A percentile compares a stretch with the other conserved stretches of the same genome.
phyloP scores from a whole-genome alignment of 2,888 invertebrate genomes.

The Sminthurinus aureus region DNA sequence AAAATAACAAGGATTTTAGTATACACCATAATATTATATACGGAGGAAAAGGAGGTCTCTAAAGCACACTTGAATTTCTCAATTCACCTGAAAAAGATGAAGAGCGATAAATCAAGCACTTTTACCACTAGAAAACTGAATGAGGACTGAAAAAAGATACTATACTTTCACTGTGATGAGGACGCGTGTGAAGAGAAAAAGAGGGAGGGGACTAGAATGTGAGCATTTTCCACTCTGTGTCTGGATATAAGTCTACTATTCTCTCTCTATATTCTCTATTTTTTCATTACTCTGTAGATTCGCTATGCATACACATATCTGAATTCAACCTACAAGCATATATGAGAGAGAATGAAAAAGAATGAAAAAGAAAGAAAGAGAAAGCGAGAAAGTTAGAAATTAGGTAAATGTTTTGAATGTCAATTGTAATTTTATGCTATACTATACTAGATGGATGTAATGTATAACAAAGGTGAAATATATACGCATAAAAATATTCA shows the following conservation, averaged over 20 bases:
- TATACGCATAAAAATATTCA: too few species aligned
- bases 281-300: too few species aligned
- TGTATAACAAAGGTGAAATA: too few species aligned
- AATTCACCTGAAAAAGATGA: background rate
- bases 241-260: background rate
- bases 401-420: background rate
- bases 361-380: too few species aligned
- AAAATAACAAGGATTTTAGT: too few species aligned
- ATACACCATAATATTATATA: too few species aligned
- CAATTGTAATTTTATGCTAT: too few species aligned
- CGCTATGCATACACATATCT: background rate
- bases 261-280: too few species aligned
- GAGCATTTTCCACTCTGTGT: background rate
- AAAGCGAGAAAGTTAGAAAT: background rate
- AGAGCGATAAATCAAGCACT: constrained; percentile 35
- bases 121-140: constrained; percentile 28
- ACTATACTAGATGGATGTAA: too few species aligned
- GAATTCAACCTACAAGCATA: background rate
- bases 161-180: background rate
- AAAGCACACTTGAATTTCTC: background rate
- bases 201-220: background rate
- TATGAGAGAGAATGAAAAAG: background rate
- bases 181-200: background rate
- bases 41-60: too few species aligned
- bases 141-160: constrained; percentile 14